Base-by-base conservation (phyloP, 1,140 invertebrate species). In the Caerostris extrusa region DNA sequence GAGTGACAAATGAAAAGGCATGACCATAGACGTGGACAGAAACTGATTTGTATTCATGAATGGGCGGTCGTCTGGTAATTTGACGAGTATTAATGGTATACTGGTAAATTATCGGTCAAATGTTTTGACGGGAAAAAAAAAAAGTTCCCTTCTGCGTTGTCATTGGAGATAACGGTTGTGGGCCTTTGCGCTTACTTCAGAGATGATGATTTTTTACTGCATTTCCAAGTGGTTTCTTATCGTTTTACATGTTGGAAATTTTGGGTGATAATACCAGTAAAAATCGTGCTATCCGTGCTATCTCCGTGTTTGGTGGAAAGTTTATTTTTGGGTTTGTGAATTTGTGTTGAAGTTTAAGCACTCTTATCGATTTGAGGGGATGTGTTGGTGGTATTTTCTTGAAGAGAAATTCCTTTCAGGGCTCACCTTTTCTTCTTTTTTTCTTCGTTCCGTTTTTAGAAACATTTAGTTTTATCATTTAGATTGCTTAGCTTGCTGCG, bases 11-110 rank as follows among this genome's bases (percentile, higher is more conserved):
- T 77, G 69, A 77, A 77, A 77, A 77, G 69, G 12, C 61, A 64
- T 64, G 12, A 17, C 10, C n/a, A 17, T 17, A 64, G 69, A 77
- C 69, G 69, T 53, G 69, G 69, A 77, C 69, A 77, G 69, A 77
- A 77, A 77, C 69, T 77, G 69, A 53, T 77, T 77, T 77, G 69
- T 77, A 77, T 77, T 77, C 69, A 77, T 77, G 69, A 77, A 77
- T 50, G 69, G 34, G 34, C 19, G 69, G 34, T 77, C 69, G 69
- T 3, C 12, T 8, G 69, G 69, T 77, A 50, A 77, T 77, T 77
- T 77, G 69, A 77, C 69, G 69, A 77, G 69, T 77, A 77, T 77
- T 77, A 77, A 77, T 77, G 69, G 69, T 34, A 77, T 53, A 50
- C 69, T 77, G 69, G 69, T 77, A 77, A 19, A 19, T 77, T 77